Evolutionary conservation across 92 coral and sea anemone genomes (phyloP).

Genomic region (Palythoa heliodiscus): DNA sequence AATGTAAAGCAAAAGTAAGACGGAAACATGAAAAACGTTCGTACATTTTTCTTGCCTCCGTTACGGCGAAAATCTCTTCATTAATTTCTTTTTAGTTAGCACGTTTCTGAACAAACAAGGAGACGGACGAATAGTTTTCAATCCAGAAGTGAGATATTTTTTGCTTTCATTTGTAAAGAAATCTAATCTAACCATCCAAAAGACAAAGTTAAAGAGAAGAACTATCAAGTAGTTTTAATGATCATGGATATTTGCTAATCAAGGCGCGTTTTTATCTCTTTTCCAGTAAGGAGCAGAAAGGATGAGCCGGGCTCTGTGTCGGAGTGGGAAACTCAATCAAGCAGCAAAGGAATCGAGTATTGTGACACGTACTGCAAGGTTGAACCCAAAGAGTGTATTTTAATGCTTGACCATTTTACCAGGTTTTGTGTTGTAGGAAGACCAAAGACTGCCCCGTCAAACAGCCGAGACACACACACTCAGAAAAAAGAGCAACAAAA

Average conservation of each 20-base stretch:
- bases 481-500: background rate
- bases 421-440: constrained; percentile 22
- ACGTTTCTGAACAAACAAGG: too few species aligned
- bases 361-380: constrained; percentile 14
- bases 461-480: background rate
- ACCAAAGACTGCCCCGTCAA: background rate
- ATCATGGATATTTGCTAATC: background rate
- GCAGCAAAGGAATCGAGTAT: background rate
- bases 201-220: background rate
- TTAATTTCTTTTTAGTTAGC: too few species aligned
- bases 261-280: too few species aligned
- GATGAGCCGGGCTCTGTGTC: background rate
- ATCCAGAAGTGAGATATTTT: too few species aligned
- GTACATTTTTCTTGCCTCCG: too few species aligned
- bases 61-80: too few species aligned
- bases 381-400: constrained; percentile 16
- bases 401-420: constrained; percentile 33
- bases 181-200: too few species aligned
- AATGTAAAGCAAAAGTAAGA: too few species aligned
- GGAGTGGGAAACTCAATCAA: constrained; percentile 4
- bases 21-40: too few species aligned
- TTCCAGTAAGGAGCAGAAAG: constrained; percentile 12
- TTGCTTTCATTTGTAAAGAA: too few species aligned
- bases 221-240: background rate
- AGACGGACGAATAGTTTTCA: too few species aligned